phyloP scores from a whole-genome alignment of 2,113 vertebrate genomes.

The Callipepla squamata region DNA sequence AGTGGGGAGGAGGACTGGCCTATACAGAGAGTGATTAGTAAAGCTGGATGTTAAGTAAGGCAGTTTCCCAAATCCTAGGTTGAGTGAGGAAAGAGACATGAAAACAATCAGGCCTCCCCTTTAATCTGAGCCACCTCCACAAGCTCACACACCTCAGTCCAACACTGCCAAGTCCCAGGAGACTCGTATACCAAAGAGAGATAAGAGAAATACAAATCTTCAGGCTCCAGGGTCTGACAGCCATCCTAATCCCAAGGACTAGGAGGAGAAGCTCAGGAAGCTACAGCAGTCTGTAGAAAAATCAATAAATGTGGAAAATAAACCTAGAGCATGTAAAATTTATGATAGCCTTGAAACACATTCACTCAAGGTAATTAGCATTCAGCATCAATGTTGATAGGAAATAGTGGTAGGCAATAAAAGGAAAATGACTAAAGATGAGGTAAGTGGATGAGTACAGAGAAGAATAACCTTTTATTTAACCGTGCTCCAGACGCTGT shows the following conservation, averaged over 20 bases:
- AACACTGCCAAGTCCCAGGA: not conserved
- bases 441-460: not conserved
- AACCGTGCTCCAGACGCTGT: not conserved
- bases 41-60: not conserved
- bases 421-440: not conserved
- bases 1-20: not conserved
- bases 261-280: not conserved
- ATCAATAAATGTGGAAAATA: not conserved
- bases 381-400: not conserved
- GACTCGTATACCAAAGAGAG: not conserved
- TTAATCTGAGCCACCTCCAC: accelerated
- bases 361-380: not conserved
- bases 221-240: not conserved
- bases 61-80: not conserved
- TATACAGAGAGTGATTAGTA: not conserved
- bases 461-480: not conserved
- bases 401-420: not conserved
- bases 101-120: not conserved
- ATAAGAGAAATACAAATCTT: not conserved
- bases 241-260: not conserved
- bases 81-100: not conserved
- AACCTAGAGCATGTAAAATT: not conserved
- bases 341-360: not conserved
- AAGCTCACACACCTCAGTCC: not conserved
- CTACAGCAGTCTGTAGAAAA: not conserved